Evolutionary conservation across 2,113 vertebrate species (phyloP).

Genomic region (Miniopterus natalensis): DNA sequence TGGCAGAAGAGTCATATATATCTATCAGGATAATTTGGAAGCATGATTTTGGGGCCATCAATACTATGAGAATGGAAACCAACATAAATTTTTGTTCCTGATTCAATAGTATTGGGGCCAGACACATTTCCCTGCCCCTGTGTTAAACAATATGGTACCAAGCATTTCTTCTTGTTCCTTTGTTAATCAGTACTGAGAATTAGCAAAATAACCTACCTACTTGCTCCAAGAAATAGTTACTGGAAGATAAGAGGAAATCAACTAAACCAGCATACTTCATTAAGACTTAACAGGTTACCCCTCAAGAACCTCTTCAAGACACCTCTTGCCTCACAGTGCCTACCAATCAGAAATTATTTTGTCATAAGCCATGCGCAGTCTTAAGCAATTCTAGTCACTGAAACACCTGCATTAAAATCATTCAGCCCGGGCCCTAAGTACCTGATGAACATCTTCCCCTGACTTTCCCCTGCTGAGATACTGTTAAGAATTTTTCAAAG

Average conservation of each 20-base stretch:
- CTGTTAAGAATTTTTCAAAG: neutral
- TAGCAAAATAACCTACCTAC: neutral
- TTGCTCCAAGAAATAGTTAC: neutral
- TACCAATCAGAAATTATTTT: neutral
- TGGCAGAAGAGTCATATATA: neutral
- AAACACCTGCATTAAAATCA: neutral
- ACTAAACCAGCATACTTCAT: neutral
- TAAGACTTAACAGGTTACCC: neutral
- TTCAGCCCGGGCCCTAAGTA: neutral
- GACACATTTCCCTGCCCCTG: neutral
- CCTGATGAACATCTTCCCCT: neutral
- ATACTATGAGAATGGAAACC: neutral
- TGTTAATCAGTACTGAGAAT: neutral
- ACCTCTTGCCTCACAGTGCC: neutral
- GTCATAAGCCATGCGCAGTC: neutral
- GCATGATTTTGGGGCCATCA: neutral
- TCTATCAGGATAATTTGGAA: neutral
- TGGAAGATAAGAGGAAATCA: neutral
- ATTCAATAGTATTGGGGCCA: neutral
- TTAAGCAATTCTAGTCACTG: neutral
- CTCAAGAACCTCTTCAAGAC: neutral
- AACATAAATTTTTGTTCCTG: neutral
- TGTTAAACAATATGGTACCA: neutral
- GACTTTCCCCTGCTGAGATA: neutral
- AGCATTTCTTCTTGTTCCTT: neutral